A percentile compares a stretch with the other conserved stretches of the same genome.
These are phyloP conservation scores for Tipula vernalis DNA, from an alignment of 2,888 invertebrate genomes.

Conservation along the genomic window DNA sequence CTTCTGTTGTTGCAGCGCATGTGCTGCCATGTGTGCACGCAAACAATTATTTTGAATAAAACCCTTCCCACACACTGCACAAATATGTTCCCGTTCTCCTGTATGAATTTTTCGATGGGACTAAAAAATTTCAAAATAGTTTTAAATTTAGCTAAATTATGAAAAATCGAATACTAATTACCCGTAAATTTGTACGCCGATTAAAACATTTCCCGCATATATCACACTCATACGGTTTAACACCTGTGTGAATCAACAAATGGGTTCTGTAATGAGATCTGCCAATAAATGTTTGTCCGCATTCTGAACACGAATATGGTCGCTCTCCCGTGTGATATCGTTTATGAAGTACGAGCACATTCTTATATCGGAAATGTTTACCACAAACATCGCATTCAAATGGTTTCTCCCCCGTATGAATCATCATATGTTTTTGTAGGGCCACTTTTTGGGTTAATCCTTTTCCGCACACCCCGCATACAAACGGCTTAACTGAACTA, in stretches of 20 bases:
- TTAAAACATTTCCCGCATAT: slow-evolving; percentile 20
- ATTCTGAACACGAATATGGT: slow-evolving; percentile 27
- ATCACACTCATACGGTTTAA: slow-evolving; percentile 20
- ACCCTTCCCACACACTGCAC: slow-evolving; percentile 12
- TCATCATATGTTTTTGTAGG: slow-evolving; percentile 23
- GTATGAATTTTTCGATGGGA: slow-evolving; percentile 22
- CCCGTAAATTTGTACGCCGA: slow-evolving; percentile 21
- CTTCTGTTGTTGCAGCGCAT: slow-evolving; percentile 15
- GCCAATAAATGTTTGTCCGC: slow-evolving; percentile 30
- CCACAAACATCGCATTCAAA: slow-evolving; percentile 28
- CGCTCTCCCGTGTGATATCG: slow-evolving; percentile 30
- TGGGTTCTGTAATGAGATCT: slow-evolving; percentile 31
- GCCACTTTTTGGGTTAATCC: slow-evolving; percentile 34
- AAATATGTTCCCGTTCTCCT: slow-evolving; percentile 11
- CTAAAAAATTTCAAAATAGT: neutral
- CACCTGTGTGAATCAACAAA: slow-evolving; percentile 27
- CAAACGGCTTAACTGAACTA: slow-evolving; percentile 30
- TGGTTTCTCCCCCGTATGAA: slow-evolving; percentile 34
- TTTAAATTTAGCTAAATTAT: neutral
- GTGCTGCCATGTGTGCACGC: slow-evolving; percentile 13
- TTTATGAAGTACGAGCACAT: slow-evolving; percentile 31
- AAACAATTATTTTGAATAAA: slow-evolving; percentile 13
- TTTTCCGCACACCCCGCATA: slow-evolving; percentile 31
- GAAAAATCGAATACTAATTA: neutral
- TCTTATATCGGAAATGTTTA: slow-evolving; percentile 30